A percentile compares a stretch with the other conserved stretches of the same genome.
Conservation (phyloP, 2,113 vertebrate genomes). For the Papio anubis region DNA sequence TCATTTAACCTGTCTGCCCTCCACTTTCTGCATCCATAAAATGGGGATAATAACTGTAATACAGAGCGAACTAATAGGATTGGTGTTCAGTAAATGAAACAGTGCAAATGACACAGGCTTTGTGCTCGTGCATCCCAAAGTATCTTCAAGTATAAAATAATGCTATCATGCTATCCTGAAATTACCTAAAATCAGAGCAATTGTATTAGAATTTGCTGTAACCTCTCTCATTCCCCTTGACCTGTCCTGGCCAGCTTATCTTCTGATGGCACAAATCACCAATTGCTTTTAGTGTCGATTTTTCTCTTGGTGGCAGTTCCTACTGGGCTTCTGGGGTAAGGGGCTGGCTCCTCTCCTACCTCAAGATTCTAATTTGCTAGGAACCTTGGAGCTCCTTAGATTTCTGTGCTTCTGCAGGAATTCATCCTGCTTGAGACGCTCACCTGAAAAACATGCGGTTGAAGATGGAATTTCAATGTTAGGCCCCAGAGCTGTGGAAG, state of each 20-base stretch:
- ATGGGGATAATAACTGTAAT: background rate
- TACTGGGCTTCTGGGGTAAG: background rate
- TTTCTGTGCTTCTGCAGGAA: background rate
- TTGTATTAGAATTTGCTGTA: background rate
- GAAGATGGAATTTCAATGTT: background rate
- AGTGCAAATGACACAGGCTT: background rate
- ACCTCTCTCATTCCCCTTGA: background rate
- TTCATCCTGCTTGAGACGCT: background rate
- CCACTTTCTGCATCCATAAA: background rate
- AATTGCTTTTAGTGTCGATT: background rate
- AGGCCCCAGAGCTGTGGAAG: background rate
- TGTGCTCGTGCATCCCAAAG: background rate
- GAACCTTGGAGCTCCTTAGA: background rate
- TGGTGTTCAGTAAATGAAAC: background rate
- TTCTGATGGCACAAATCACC: background rate
- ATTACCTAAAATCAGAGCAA: background rate
- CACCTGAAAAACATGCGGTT: background rate
- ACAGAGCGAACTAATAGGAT: background rate
- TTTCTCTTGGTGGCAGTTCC: background rate
- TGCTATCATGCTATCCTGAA: background rate
- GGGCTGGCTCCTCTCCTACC: background rate
- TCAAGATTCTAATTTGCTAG: background rate
- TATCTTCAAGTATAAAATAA: background rate
- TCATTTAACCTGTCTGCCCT: background rate
- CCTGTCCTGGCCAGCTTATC: background rate